Evolutionary conservation across 2,888 invertebrate species (phyloP), one percentile per base, ranked within the genome.

Genomic region (Pristionchus mayeri): DNA sequence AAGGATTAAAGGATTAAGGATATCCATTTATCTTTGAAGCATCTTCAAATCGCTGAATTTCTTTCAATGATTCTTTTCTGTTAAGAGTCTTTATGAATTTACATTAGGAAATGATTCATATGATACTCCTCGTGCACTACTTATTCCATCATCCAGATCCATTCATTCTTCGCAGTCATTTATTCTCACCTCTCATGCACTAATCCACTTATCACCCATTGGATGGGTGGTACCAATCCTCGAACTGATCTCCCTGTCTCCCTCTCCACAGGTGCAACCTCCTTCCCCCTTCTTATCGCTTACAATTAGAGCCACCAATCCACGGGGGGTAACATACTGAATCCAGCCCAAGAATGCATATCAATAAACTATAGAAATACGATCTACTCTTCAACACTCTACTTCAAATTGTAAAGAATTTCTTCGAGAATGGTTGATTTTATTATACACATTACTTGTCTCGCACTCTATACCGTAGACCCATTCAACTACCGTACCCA

Each of bases 271-370:
- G 54, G 24, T 79, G 54, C 21, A 79, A 34, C 54, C 52, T 9
- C 27, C 52, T n/a, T n/a, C n/a, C n/a, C n/a, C n/a, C n/a, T n/a
- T 52, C 54, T 79, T 52, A 79, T 52, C 52, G 79, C 54, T 37
- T 54, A 18, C 21, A 78, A 78, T 50, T 50, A 78, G 48, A 50
- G 21, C 78, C 48, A 78, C 50, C 78, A 50, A 60, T 60, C 60
- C 60, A 60, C 60, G 30, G 60, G 60, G 60, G 60, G 60, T 60
- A 60, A 9, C 44, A 44, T 44, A n/a, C n/a, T n/a, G n/a, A n/a
- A n/a, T n/a, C n/a, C n/a, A n/a, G n/a, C n/a, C n/a, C n/a, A n/a
- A n/a, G n/a, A n/a, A n/a, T n/a, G n/a, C n/a, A n/a, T n/a, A n/a
- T n/a, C n/a, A n/a, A n/a, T n/a, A n/a, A n/a, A n/a, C n/a, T n/a